Percentiles rank a stretch among this genome's conserved stretches.
phyloP scores from a whole-genome alignment of 2,113 vertebrate species.

The Hymenochirus boettgeri region DNA sequence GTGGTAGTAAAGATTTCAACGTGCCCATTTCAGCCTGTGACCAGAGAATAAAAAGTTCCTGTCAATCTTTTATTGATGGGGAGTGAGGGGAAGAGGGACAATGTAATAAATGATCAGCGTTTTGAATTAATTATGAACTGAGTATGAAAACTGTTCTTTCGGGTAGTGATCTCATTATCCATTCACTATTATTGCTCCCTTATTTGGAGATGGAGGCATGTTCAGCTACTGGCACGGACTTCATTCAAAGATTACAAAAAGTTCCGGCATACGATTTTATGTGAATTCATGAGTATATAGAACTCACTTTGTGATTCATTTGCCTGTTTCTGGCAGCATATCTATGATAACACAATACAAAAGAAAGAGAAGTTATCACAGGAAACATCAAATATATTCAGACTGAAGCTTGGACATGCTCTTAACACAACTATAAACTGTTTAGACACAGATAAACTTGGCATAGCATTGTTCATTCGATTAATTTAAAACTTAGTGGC shows the following conservation, averaged over 20 bases:
- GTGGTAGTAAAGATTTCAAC: slow-evolving; percentile 60
- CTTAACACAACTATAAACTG: too few species aligned
- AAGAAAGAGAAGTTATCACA: too few species aligned
- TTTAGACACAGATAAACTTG: too few species aligned
- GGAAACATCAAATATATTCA: too few species aligned
- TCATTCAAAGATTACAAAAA: slow-evolving; percentile 68
- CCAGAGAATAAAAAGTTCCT: slow-evolving; percentile 75
- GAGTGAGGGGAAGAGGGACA: slow-evolving; percentile 66
- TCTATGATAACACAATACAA: too few species aligned
- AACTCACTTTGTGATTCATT: slow-evolving; percentile 61
- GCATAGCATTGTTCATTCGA: too few species aligned
- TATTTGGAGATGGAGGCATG: slow-evolving; percentile 77
- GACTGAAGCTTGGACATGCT: too few species aligned
- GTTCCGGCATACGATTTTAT: slow-evolving; percentile 46
- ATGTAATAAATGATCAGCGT: slow-evolving; percentile 98
- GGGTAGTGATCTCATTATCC: slow-evolving; percentile 82
- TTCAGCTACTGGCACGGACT: slow-evolving; percentile 76
- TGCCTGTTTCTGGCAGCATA: slow-evolving; percentile 1
- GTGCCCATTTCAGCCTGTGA: slow-evolving; percentile 57
- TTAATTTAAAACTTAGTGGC: too few species aligned
- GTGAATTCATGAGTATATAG: slow-evolving; percentile 37
- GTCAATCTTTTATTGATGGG: slow-evolving; percentile 96
- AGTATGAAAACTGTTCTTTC: slow-evolving; percentile 90
- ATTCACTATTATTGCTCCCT: slow-evolving; percentile 87
- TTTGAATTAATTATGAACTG: slow-evolving; percentile 99